Evolutionary conservation across 2,888 invertebrate genomes (phyloP).

Genomic region (Blera fallax): DNA sequence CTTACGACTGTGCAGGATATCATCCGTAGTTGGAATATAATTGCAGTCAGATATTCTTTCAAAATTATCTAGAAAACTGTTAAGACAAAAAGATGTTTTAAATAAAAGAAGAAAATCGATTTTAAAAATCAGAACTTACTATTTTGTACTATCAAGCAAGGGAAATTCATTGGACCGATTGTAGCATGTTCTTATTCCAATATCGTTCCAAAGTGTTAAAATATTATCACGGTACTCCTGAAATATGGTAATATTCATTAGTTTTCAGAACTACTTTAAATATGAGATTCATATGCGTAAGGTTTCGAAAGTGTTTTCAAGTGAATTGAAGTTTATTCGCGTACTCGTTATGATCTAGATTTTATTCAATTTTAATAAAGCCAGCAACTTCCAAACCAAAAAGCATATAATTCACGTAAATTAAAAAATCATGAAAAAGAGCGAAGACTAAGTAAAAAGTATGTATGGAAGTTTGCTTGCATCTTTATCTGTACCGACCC

Average conservation of each 20-base stretch:
- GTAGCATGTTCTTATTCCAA: constrained; percentile 87
- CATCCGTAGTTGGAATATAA: constrained; percentile 89
- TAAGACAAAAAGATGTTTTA: constrained; percentile 71
- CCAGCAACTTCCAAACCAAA: too few species aligned
- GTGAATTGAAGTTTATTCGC: too few species aligned
- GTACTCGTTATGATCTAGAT: too few species aligned
- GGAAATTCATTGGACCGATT: constrained; percentile 89
- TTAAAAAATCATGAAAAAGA: too few species aligned
- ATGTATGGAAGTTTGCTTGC: too few species aligned
- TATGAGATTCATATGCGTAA: too few species aligned
- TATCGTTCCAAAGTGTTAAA: constrained; percentile 86
- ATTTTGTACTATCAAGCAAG: constrained; percentile 90
- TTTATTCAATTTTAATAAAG: too few species aligned
- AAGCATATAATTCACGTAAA: too few species aligned
- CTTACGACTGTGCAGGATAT: constrained; percentile 89
- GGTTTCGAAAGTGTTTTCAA: too few species aligned
- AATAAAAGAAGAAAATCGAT: constrained; percentile 1
- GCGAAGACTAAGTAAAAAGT: too few species aligned
- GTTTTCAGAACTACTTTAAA: too few species aligned
- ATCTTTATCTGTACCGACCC: too few species aligned
- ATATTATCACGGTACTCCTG: constrained; percentile 89
- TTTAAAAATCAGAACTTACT: constrained; percentile 84
- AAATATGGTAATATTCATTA: constrained; percentile 27
- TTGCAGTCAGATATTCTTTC: constrained; percentile 85
- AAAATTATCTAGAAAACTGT: constrained; percentile 89